A percentile compares a stretch with the other conserved stretches of the same genome.
phyloP scores from a whole-genome alignment of 2,797 vertebrate species.

The Cyclura pinguis region DNA sequence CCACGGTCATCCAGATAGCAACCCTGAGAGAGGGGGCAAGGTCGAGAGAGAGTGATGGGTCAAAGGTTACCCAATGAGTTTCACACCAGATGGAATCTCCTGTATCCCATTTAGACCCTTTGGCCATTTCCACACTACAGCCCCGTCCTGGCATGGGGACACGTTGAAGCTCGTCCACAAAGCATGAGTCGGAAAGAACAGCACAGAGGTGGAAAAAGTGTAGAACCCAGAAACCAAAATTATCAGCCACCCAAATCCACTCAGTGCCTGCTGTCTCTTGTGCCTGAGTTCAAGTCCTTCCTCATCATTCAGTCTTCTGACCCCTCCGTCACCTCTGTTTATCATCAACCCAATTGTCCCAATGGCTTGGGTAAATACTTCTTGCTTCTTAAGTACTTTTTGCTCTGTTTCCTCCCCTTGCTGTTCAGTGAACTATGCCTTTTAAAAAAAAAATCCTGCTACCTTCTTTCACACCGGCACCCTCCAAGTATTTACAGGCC shows the following conservation, averaged over 20 bases:
- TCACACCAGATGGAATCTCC: too few relatives aligned
- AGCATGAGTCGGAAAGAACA: not conserved
- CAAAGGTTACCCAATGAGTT: too few relatives aligned
- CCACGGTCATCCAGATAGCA: too few relatives aligned
- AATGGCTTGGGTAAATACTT: conserved; percentile 40
- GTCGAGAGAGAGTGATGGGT: too few relatives aligned
- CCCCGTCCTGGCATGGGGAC: too few relatives aligned
- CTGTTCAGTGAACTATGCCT: conserved; percentile 43
- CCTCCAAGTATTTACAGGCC: conserved; percentile 69
- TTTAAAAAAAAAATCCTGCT: conserved; percentile 40
- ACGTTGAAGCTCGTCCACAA: too few relatives aligned
- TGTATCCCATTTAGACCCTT: too few relatives aligned
- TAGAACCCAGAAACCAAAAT: too few relatives aligned
- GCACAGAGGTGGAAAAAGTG: too few relatives aligned
- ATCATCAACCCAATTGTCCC: not conserved
- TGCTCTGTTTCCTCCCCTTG: conserved; percentile 30
- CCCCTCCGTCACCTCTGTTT: not conserved
- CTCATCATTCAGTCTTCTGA: not conserved
- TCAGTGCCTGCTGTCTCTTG: not conserved
- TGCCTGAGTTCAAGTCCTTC: not conserved
- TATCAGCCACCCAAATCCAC: too few relatives aligned
- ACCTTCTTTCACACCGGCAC: conserved; percentile 58
- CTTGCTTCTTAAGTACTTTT: conserved; percentile 47
- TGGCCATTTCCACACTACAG: too few relatives aligned
- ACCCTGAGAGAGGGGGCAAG: too few relatives aligned